These are phyloP conservation scores for Castor canadensis DNA, from an alignment of 2,113 vertebrate species.

Conservation along the genomic window DNA sequence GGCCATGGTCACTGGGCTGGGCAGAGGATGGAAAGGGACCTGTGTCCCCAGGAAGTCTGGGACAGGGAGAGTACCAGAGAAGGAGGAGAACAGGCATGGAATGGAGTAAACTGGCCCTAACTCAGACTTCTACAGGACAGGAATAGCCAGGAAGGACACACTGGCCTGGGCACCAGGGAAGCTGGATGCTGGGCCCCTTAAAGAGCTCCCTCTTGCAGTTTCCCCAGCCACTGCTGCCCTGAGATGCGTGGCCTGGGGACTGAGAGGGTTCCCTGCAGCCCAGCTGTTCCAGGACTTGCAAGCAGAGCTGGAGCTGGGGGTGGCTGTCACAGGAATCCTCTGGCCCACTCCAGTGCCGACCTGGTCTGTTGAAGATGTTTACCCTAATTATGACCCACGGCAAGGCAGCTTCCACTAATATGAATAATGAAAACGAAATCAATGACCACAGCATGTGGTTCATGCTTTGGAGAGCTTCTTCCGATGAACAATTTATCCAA, in stretches of 20 bases:
- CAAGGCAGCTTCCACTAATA: not conserved
- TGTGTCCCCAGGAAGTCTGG: not conserved
- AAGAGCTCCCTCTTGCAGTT: not conserved
- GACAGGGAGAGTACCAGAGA: not conserved
- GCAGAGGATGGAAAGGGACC: not conserved
- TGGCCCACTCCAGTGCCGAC: accelerated
- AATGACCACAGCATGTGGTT: not conserved
- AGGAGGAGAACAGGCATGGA: accelerated
- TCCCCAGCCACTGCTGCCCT: not conserved
- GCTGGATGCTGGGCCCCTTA: not conserved
- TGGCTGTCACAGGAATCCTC: not conserved
- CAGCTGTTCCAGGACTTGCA: accelerated
- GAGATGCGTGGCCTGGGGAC: accelerated
- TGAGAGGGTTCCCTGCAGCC: not conserved
- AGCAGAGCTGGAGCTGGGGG: not conserved
- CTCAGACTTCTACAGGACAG: no score
- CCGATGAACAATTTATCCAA: not conserved
- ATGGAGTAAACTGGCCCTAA: no score
- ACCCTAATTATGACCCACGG: not conserved
- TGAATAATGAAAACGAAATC: conserved; percentile 43
- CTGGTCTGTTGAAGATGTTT: not conserved
- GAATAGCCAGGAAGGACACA: not conserved
- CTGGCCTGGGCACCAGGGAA: not conserved
- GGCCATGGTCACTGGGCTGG: not conserved
- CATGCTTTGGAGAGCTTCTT: not conserved